Percentiles rank a stretch among this genome's conserved stretches.
phyloP scores from a whole-genome alignment of 2,888 invertebrate genomes.

The Clepsis dumicolana region DNA sequence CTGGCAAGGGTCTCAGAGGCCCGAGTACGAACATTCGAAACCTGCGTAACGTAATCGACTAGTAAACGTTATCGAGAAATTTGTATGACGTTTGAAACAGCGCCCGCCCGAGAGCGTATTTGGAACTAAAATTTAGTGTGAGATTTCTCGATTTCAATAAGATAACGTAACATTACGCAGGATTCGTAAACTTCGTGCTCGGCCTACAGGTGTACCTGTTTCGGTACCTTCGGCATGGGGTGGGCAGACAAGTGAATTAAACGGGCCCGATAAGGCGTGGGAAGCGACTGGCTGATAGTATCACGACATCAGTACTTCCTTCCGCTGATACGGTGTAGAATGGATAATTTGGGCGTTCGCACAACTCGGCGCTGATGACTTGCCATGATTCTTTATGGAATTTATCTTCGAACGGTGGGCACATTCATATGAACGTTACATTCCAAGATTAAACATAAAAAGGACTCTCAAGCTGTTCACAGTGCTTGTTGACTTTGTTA shows the following conservation, averaged over 20 bases:
- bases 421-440: constrained; percentile 8
- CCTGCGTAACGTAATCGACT: too few species aligned
- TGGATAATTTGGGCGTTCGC: constrained; percentile 21
- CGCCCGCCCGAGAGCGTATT: too few species aligned
- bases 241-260: constrained; percentile 24
- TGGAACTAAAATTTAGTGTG: too few species aligned
- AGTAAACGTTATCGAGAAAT: too few species aligned
- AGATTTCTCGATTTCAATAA: too few species aligned
- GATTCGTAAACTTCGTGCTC: too few species aligned
- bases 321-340: constrained; percentile 17
- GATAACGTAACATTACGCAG: too few species aligned
- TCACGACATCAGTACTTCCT: constrained; percentile 21
- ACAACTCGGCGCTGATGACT: constrained; percentile 21
- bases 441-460: background rate
- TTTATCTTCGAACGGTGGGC: constrained; percentile 5
- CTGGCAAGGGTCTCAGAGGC: background rate
- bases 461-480: background rate
- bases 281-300: constrained; percentile 18
- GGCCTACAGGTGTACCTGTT: constrained; percentile 1
- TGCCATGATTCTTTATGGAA: constrained; percentile 18
- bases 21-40: too few species aligned
- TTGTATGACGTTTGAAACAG: too few species aligned
- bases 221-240: constrained; percentile 1
- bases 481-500: too few species aligned
- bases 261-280: constrained; percentile 9